A percentile compares a stretch with the other conserved stretches of the same genome.
Evolutionary conservation across 1,140 invertebrate genomes (phyloP).

Genomic region (Glossosoma conforme): DNA sequence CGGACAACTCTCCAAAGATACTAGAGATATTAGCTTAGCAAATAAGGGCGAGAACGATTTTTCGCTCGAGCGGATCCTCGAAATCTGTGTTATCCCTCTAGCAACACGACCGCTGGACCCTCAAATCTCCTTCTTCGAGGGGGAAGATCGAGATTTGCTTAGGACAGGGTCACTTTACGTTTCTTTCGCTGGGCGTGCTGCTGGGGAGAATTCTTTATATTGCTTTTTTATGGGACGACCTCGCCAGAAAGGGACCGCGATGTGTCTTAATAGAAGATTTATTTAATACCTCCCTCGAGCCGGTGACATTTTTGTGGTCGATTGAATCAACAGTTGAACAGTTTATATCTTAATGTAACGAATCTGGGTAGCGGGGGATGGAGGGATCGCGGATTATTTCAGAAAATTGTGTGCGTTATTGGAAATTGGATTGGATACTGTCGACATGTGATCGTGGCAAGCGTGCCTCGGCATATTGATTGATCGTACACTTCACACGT

Average conservation of each 20-base stretch:
- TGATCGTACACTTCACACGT: too few species aligned
- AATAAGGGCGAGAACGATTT: constrained; percentile 28
- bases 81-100: constrained; percentile 14
- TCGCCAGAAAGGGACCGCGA: constrained; percentile 6
- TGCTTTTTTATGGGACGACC: constrained; percentile 21
- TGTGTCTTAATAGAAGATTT: constrained; percentile 27
- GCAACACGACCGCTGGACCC: constrained; percentile 7
- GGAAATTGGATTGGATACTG: too few species aligned
- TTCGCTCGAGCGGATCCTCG: constrained; percentile 23
- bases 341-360: constrained; percentile 9
- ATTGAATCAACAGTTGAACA: constrained; percentile 28
- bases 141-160: constrained; percentile 18
- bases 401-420: too few species aligned
- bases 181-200: neutral
- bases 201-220: constrained; percentile 12
- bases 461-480: too few species aligned
- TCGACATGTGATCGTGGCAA: too few species aligned
- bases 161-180: constrained; percentile 3
- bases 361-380: too few species aligned
- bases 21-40: constrained; percentile 29
- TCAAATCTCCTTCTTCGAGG: constrained; percentile 1
- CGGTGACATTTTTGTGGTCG: constrained; percentile 23
- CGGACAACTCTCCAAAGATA: constrained; percentile 16
- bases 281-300: constrained; percentile 22
- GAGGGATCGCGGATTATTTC: too few species aligned